A percentile compares a stretch with the other conserved stretches of the same genome.
Evolutionary conservation across 2,888 invertebrate genomes (phyloP).

Genomic region (Prostheceraeus crozeri): DNA sequence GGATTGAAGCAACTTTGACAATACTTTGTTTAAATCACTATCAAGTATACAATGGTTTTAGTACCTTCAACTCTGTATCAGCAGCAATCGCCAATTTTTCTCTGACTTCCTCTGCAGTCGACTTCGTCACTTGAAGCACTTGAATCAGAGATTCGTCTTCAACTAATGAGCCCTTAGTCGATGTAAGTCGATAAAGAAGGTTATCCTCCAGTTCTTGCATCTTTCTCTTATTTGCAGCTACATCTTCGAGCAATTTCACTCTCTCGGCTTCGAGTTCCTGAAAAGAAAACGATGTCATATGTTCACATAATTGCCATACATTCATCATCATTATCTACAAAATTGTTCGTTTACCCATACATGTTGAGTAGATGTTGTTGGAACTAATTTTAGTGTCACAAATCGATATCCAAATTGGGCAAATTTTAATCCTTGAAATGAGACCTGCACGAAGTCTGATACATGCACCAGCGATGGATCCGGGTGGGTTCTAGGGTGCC

Average conservation of each 20-base stretch:
- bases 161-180: slow-evolving; percentile 82
- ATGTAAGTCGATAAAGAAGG: slow-evolving; percentile 77
- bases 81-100: slow-evolving; percentile 82
- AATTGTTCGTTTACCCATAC: no score
- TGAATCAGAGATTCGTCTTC: slow-evolving; percentile 89
- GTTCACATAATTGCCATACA: not conserved
- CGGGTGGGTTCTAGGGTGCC: no score
- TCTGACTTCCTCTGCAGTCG: slow-evolving; percentile 66
- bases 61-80: slow-evolving; percentile 79
- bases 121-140: slow-evolving; percentile 75
- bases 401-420: no score
- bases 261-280: slow-evolving; percentile 82
- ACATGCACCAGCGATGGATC: no score
- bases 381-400: no score
- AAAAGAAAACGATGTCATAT: slow-evolving; percentile 18
- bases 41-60: no score
- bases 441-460: no score
- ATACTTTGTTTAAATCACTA: no score
- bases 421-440: no score
- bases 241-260: slow-evolving; percentile 83
- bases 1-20: no score
- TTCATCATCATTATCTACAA: no score
- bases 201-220: slow-evolving; percentile 93
- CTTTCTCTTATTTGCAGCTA: slow-evolving; percentile 86
- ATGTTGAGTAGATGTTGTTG: no score